Evolutionary conservation across 1,140 invertebrate genomes (phyloP), one percentile per base, ranked within the genome.

Genomic region (Plutomurus gul): DNA sequence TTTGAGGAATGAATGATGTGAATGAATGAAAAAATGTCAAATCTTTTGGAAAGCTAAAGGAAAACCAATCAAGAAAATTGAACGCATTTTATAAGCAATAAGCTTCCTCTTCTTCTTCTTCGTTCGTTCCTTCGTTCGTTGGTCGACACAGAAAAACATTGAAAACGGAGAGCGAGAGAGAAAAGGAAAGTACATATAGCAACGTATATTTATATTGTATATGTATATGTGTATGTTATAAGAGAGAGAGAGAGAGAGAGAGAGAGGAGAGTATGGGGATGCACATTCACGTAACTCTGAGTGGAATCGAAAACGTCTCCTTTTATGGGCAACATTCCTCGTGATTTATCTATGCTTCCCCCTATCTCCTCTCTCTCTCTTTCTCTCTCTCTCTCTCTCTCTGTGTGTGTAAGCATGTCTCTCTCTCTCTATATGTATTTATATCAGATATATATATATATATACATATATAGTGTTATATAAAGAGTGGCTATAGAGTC

Each of bases 321-420:
- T 65, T 65, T 65, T 65, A 65, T 65, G 56, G 56, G 56, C 56
- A 65, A 65, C 56, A 65, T 65, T 65, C 56, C 56, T 65, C 56
- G 56, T 65, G 56, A 65, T 65, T 65, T 65, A 65, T 65, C 56
- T 65, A 16, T 27, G 25, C 27, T 65, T 30, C 56, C 56, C 56
- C 56, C 20, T 30, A 30, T 65, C 56, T 16, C 13, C n/a, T n/a
- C n/a, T n/a, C n/a, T n/a, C n/a, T n/a, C n/a, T n/a, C n/a, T n/a
- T n/a, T n/a, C n/a, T n/a, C n/a, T n/a, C n/a, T n/a, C n/a, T n/a
- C n/a, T n/a, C n/a, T n/a, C n/a, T n/a, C n/a, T n/a, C n/a, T n/a
- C n/a, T n/a, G n/a, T n/a, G n/a, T n/a, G n/a, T n/a, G n/a, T n/a
- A n/a, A n/a, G n/a, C n/a, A n/a, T n/a, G n/a, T n/a, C n/a, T n/a